Base-by-base conservation (phyloP, 2,888 invertebrate species). In the Sarcophaga rosellei region DNA sequence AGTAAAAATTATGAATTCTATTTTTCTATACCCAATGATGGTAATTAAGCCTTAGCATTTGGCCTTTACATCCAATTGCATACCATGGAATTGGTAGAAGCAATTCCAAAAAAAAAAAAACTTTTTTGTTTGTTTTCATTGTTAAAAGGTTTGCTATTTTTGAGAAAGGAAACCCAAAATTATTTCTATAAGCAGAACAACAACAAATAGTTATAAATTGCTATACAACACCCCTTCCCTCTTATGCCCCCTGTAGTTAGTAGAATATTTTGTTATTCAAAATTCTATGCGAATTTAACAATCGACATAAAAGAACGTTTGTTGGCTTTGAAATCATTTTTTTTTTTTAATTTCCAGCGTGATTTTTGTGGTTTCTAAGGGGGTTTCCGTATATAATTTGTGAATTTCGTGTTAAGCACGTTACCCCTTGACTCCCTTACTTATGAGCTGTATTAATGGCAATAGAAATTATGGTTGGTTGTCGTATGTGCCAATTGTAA, bases 31-130 rank as follows among this genome's bases (percentile, higher is more conserved):
- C 17, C 5, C 17, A 12, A 12, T 53, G 53, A 69, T n/a, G 57
- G 57, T 70, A 81, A 81, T 81, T 75, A 69, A 75, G 75, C 75
- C 74, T 75, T 81, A 81, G 75, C 74, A 69, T 75, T 45, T 81
- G 81, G 69, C 75, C 69, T 81, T 66, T 57, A 35, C 65, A 44
- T 57, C 8, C 35, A 35, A 35, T 10, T 35, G 57, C 11, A 44
- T 35, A 45, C 10, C 35, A 66, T 4, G 11, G 44, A 66, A 66
- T 20, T 21, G 20, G 2, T 35, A 8, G 35, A 2, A 35, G 10
- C 8, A 10, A 35, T 35, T 35, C 23, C 23, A 35, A 35, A 35
- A 35, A 66, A 66, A 35, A 2, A 5, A 44, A 66, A 11, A 12
- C 8, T 53, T 53, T 53, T 53, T 66, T 66, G 2, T 66, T 66